Evolutionary conservation across 2,113 vertebrate species (phyloP), one percentile per base, ranked within the genome.

Genomic region (Bagarius yarrelli): DNA sequence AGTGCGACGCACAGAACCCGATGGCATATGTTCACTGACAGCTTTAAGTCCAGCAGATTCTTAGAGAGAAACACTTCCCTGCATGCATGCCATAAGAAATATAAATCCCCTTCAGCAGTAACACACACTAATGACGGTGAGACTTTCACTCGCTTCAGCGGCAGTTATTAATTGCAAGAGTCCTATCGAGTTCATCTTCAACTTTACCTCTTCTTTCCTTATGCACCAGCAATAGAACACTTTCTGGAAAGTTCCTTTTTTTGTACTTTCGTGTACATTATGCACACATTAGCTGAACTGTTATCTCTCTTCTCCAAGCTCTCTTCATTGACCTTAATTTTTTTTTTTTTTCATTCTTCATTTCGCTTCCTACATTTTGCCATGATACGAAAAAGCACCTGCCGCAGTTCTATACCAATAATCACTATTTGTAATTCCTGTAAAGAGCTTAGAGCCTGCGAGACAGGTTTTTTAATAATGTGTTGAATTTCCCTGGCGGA

Each of bases 391-490:
- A 66, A 64, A 61, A 79, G 36, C 78, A 82, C 21, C 79, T 71
- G 82, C 56, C 50, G 76, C 36, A 83, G 78, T 64, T 81, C 64
- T 52, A 66, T 59, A n/a, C 76, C 73, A 74, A 55, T 76, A 81
- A 67, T 76, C 73, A 80, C 50, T 19, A 55, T 78, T 70, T 72
- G 81, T 76, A 72, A 78, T n/a, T 64, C 9, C 75, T 77, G 61
- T 80, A 73, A 83, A 83, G 30, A 69, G 78, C 81, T 50, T 74
- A 47, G 71, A 80, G 66, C 34, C 82, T 73, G 76, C 19, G 78
- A 83, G 81, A 85, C 78, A 78, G 60, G 60, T 69, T 78, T 83
- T 83, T 83, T 85, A 85, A 85, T 80, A 85, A 85, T 67, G 82
- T 64, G 79, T 53, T 60, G 52, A 73, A 83, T 80, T 79, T 80